phyloP scores from a whole-genome alignment of 2,797 vertebrate species.

The Bovichtus diacanthus region DNA sequence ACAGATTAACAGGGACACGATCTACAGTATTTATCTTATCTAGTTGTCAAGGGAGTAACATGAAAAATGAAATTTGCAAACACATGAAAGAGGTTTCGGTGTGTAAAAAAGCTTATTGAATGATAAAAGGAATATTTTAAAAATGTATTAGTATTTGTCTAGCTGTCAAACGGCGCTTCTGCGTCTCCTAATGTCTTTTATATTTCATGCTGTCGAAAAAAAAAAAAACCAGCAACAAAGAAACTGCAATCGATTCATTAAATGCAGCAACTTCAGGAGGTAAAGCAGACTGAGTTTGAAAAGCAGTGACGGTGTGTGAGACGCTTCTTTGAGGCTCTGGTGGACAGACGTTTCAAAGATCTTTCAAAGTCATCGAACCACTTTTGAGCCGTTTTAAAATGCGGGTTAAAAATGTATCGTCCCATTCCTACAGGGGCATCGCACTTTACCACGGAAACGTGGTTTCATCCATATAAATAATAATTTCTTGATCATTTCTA shows the following conservation, averaged over 20 bases:
- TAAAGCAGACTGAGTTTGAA: not conserved
- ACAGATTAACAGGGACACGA: not conserved
- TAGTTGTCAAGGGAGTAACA: not conserved
- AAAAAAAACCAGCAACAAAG: slow-evolving; percentile 1
- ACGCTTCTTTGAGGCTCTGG: not conserved
- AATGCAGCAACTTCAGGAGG: not conserved
- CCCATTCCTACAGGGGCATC: not conserved
- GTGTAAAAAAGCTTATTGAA: not conserved
- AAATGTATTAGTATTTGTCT: not conserved
- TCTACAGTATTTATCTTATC: not conserved
- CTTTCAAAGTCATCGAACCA: slow-evolving; percentile 25
- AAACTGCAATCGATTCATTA: not conserved
- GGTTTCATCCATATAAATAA: not conserved
- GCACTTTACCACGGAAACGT: not conserved
- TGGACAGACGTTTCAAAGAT: slow-evolving; percentile 9
- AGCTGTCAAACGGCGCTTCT: not conserved
- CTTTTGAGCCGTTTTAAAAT: slow-evolving; percentile 1
- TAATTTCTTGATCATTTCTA: not conserved
- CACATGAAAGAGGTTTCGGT: not conserved
- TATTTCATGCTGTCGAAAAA: not conserved
- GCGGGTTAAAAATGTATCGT: not conserved
- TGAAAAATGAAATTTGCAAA: not conserved
- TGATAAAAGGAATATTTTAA: not conserved
- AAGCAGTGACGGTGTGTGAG: not conserved
- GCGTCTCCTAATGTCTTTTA: not conserved